phyloP scores from a whole-genome alignment of 2,888 invertebrate species.

The Nephrotoma flavescens region DNA sequence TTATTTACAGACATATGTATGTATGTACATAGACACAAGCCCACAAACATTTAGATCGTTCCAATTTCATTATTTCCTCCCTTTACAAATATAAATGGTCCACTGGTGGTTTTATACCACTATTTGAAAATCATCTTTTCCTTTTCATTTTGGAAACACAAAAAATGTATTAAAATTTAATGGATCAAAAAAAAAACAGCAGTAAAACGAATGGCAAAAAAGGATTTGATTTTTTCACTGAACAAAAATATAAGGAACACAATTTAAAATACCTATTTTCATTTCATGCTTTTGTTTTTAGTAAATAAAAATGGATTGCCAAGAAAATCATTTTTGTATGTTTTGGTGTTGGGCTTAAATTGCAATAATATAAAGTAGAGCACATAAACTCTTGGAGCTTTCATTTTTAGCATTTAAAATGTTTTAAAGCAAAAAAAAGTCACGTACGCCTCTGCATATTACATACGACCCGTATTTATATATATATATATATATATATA shows the following conservation, averaged over 20 bases:
- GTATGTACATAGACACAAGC: background rate
- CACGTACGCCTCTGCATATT: background rate
- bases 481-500: background rate
- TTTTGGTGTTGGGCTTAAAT: background rate
- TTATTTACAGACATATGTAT: background rate
- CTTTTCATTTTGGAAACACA: background rate
- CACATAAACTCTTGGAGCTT: background rate
- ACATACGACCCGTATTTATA: background rate
- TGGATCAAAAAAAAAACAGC: background rate
- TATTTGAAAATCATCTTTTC: background rate
- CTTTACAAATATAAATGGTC: background rate
- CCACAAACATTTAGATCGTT: background rate
- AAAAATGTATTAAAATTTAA: background rate
- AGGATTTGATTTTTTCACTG: background rate
- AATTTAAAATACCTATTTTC: background rate
- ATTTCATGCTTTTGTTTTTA: background rate
- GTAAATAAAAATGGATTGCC: background rate
- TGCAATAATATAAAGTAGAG: background rate
- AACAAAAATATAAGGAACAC: background rate
- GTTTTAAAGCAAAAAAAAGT: background rate
- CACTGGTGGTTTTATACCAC: background rate
- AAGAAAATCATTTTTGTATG: background rate
- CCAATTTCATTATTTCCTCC: background rate
- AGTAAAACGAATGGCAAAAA: background rate
- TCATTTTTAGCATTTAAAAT: background rate